Percentiles rank a stretch among this genome's conserved stretches.
Conservation (phyloP, 2,797 vertebrate species). For the Falco concolor region DNA sequence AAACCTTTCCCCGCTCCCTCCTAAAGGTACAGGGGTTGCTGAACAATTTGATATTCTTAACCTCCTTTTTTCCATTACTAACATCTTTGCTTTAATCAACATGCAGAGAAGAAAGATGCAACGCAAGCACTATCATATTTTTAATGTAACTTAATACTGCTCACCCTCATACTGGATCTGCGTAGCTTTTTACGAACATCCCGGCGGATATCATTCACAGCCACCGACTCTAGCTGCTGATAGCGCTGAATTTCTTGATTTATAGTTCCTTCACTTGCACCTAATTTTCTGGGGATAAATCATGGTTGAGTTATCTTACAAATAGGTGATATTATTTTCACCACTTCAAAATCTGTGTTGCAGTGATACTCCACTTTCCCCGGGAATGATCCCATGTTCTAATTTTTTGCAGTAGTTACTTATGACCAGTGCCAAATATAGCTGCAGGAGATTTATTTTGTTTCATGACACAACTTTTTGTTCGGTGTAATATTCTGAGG, state of each 20-base stretch:
- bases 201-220: constrained; percentile 95
- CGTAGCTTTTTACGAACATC: constrained; percentile 98
- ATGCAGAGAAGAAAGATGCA: neutral
- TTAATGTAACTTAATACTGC: neutral
- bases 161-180: constrained; percentile 97
- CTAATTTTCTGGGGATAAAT: constrained; percentile 85
- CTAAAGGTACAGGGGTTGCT: neutral
- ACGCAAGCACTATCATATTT: neutral
- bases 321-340: neutral
- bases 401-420: neutral
- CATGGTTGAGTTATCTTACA: neutral
- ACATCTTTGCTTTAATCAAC: neutral
- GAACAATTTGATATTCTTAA: neutral
- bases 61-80: neutral
- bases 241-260: constrained; percentile 99
- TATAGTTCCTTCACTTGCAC: constrained; percentile 97
- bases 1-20: neutral
- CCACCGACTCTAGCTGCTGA: constrained; percentile 95
- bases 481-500: neutral
- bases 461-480: neutral
- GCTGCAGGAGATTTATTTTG: neutral
- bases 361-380: neutral
- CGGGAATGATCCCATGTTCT: neutral
- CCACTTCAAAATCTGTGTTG: neutral
- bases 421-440: neutral